Evolutionary conservation across 2,797 vertebrate species (phyloP).

Genomic region (Sparus aurata): DNA sequence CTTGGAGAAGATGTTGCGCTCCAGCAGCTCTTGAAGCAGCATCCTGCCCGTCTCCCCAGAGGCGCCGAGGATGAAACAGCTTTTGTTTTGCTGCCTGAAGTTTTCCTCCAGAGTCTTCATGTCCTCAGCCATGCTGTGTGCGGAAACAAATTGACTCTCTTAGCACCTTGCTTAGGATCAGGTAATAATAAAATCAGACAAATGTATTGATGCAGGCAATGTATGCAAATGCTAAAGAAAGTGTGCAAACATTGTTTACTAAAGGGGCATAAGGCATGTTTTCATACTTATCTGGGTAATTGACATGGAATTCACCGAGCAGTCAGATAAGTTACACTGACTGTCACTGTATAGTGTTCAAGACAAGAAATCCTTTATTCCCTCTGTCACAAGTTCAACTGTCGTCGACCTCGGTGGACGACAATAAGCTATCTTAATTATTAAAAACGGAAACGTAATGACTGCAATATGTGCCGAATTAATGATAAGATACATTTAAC

Average conservation of each 20-base stretch:
- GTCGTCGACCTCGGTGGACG: too few species aligned
- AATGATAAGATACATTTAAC: background rate
- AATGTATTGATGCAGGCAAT: background rate
- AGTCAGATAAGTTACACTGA: too few species aligned
- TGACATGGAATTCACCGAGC: too few species aligned
- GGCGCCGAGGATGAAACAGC: constrained; percentile 92
- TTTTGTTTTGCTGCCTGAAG: constrained; percentile 84
- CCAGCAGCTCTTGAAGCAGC: constrained; percentile 88
- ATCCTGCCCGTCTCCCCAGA: constrained; percentile 90
- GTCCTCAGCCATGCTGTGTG: constrained; percentile 83
- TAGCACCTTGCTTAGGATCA: background rate
- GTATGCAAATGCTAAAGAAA: background rate
- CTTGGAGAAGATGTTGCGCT: constrained; percentile 87
- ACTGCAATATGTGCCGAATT: background rate
- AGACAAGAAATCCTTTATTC: too few species aligned
- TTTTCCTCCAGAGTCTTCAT: constrained; percentile 76
- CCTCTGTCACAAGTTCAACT: too few species aligned
- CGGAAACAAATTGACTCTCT: too few species aligned
- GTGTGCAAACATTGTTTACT: background rate
- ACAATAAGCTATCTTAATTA: too few species aligned
- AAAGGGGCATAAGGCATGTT: too few species aligned
- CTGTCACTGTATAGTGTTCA: too few species aligned
- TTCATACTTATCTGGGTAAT: too few species aligned
- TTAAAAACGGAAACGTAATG: too few species aligned
- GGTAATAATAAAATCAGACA: background rate